These are phyloP conservation scores for Nymphalis urticae DNA, from an alignment of 2,888 invertebrate species.

Conservation along the genomic window DNA sequence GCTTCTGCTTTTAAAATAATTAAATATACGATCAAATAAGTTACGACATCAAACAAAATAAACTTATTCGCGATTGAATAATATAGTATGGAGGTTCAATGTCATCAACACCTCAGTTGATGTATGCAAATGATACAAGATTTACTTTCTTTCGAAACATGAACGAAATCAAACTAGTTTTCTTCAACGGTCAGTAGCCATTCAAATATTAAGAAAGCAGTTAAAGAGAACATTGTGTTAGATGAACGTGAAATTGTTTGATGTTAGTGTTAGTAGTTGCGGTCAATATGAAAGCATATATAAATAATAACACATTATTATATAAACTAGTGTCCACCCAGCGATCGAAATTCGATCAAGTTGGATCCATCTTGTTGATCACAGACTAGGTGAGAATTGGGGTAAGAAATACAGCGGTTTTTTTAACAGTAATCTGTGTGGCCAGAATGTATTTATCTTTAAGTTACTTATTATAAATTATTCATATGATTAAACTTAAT, in stretches of 20 bases:
- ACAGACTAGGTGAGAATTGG: too few relatives aligned
- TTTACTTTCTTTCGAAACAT: constrained; percentile 55
- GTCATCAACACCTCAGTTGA: constrained; percentile 44
- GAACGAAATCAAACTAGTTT: constrained; percentile 33
- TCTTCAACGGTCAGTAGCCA: constrained; percentile 24
- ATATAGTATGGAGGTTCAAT: constrained; percentile 51
- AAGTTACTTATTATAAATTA: too few relatives aligned
- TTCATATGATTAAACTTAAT: too few relatives aligned
- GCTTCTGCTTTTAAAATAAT: neutral
- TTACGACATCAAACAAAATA: neutral
- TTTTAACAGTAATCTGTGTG: too few relatives aligned
- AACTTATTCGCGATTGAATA: constrained; percentile 19
- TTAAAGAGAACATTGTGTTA: neutral
- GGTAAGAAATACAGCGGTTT: too few relatives aligned
- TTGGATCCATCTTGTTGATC: too few relatives aligned
- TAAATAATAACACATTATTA: neutral
- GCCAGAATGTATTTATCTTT: too few relatives aligned
- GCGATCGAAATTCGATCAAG: too few relatives aligned
- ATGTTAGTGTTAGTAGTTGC: neutral
- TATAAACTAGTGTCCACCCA: too few relatives aligned
- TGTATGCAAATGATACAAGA: constrained; percentile 51
- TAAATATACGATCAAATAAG: neutral
- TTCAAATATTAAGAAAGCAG: constrained; percentile 12
- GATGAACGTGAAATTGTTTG: neutral
- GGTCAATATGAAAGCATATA: neutral